Base-by-base conservation (phyloP, 2,888 invertebrate species). In the Xestoiulus laeticollis region DNA sequence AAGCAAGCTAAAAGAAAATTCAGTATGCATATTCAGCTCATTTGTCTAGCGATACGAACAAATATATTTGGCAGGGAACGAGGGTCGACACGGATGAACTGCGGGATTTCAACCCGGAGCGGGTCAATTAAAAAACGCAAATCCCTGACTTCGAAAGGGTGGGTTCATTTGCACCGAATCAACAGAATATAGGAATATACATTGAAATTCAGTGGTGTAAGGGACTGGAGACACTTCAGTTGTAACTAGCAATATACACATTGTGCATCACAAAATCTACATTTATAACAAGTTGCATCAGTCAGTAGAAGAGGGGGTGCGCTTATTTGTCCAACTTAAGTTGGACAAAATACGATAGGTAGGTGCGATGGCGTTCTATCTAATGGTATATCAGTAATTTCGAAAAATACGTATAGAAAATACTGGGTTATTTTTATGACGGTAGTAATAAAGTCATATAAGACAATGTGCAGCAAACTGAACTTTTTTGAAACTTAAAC, bases 191-290 rank as follows among this genome's bases (percentile, higher is more conserved):
- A 68, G 68, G 22, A 68, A 68, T 68, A 68, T 68, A 68, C 68
- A 68, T 68, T 68, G 19, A 68, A 68, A 68, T 68, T 68, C 68
- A 26, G 22, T 68, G 68, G 22, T 68, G 68, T 22, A 68, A 68
- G 68, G 68, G 68, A 68, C 68, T 26, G 68, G 68, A 68, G 26
- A 68, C 68, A 68, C 22, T 10, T 68, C 68, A 12, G 68, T 68
- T 68, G 68, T 68, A 22, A n/a, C 68, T 68, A 68, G 68, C 68
- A 68, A 68, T 68, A 68, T 68, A 68, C 68, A 68, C 68, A 12
- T 68, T 68, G 68, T 68, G 68, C 68, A 68, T 68, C 68, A 68
- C 68, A 68, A 68, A 68, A 68, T 68, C 68, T 68, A 68, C 68
- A 26, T 68, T 68, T 68, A 68, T 68, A 68, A 68, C 68, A 68